Evolutionary conservation across 2,113 vertebrate species (phyloP).

Genomic region (Nothoprocta perdicaria): DNA sequence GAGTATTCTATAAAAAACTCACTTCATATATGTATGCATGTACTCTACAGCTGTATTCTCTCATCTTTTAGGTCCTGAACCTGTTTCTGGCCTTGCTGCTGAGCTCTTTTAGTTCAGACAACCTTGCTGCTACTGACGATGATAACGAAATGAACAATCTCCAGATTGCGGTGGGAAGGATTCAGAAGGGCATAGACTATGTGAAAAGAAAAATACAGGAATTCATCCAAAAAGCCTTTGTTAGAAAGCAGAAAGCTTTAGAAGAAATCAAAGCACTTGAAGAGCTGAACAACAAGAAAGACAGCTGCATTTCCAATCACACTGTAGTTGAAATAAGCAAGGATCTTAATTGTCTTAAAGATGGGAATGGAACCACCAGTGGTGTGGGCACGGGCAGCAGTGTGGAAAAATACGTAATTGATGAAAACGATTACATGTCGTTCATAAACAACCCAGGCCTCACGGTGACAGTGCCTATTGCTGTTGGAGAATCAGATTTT

Average conservation of each 20-base stretch:
- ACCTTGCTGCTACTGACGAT: slow-evolving; percentile 87
- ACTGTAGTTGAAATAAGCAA: slow-evolving; percentile 88
- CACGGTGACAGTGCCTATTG: slow-evolving; percentile 93
- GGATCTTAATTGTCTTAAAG: slow-evolving; percentile 84
- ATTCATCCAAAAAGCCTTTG: slow-evolving; percentile 80
- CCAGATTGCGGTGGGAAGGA: slow-evolving; percentile 90
- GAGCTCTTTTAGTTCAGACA: slow-evolving; percentile 98
- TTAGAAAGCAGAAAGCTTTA: slow-evolving; percentile 78
- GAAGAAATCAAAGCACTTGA: slow-evolving; percentile 86
- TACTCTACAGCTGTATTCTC: slow-evolving; percentile 10
- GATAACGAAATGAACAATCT: slow-evolving; percentile 94
- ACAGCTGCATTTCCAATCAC: slow-evolving; percentile 88
- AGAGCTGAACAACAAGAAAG: slow-evolving; percentile 87
- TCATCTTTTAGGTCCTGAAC: slow-evolving; percentile 89
- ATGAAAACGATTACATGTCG: slow-evolving; percentile 88
- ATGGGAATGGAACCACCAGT: slow-evolving; percentile 89
- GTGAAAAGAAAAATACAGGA: slow-evolving; percentile 81
- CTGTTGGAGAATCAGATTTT: slow-evolving; percentile 94
- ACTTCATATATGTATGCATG: neutral
- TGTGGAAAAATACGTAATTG: slow-evolving; percentile 85
- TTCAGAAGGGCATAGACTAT: slow-evolving; percentile 85
- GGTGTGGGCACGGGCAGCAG: slow-evolving; percentile 88
- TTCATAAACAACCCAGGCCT: slow-evolving; percentile 93
- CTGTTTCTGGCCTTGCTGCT: slow-evolving; percentile 96
- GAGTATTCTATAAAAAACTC: neutral